Evolutionary conservation across 1,140 invertebrate genomes (phyloP).

Genomic region (Bombus ignitus): DNA sequence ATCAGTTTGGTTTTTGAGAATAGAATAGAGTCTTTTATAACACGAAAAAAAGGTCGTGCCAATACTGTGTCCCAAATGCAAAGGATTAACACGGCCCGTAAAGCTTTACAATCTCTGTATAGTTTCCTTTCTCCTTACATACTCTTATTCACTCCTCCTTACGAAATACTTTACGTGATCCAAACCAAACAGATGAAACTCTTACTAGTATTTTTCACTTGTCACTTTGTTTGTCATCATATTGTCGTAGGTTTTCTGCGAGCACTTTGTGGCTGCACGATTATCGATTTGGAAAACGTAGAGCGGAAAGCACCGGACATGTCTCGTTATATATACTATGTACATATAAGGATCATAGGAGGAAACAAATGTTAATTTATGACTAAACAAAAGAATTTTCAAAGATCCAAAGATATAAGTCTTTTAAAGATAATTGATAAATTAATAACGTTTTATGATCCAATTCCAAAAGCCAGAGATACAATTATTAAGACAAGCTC

Average conservation of each 20-base stretch:
- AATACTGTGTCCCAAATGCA: no score
- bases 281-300: constrained; percentile 28
- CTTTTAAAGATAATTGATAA: no score
- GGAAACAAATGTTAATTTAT: not conserved
- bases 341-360: not conserved
- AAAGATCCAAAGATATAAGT: no score
- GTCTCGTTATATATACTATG: no score
- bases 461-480: not conserved
- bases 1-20: no score
- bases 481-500: not conserved
- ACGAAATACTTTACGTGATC: not conserved
- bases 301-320: not conserved
- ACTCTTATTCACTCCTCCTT: not conserved
- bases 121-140: no score
- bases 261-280: not conserved
- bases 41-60: no score
- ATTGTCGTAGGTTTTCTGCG: not conserved
- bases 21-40: no score
- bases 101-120: no score
- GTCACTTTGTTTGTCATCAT: constrained; percentile 22
- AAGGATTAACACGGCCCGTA: no score
- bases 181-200: not conserved
- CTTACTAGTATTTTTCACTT: not conserved
- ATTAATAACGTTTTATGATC: no score
- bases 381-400: no score